Evolutionary conservation across 2,113 vertebrate species (phyloP).

Genomic region (Saccopteryx leptura): DNA sequence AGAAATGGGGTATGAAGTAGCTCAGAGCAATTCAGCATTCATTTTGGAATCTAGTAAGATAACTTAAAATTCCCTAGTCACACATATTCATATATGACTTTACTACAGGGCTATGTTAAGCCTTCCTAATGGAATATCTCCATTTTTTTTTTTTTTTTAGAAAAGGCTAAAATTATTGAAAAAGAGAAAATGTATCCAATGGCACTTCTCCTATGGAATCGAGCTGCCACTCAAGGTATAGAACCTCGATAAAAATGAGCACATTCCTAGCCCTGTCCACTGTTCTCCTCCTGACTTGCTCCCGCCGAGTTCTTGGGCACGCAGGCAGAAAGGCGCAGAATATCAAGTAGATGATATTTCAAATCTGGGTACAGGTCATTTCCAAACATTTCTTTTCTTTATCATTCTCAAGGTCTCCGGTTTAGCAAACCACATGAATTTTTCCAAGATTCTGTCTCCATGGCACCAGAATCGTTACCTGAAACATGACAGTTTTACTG

Average conservation of each 20-base stretch:
- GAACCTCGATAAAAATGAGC: conserved; percentile 65
- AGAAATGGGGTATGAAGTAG: conserved; percentile 88
- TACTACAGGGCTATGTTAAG: conserved; percentile 48
- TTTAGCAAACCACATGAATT: conserved; percentile 28
- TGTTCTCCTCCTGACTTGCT: conserved; percentile 31
- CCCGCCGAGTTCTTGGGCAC: not conserved
- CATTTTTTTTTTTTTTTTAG: conserved; percentile 64
- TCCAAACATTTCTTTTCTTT: conserved; percentile 44
- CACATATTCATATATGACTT: conserved; percentile 51
- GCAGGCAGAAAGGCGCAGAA: not conserved
- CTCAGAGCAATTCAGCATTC: conserved; percentile 87
- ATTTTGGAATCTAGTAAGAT: conserved; percentile 88
- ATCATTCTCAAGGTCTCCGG: conserved; percentile 23
- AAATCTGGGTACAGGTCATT: conserved; percentile 32
- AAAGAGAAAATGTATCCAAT: conserved; percentile 84
- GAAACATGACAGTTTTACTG: conserved; percentile 64
- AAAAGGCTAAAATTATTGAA: conserved; percentile 82
- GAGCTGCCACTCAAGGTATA: conserved; percentile 86
- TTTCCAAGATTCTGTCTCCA: conserved; percentile 56
- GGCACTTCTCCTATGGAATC: conserved; percentile 86
- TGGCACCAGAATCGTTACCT: conserved; percentile 48
- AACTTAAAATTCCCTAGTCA: conserved; percentile 71
- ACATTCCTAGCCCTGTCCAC: not conserved
- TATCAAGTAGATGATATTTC: conserved; percentile 8
- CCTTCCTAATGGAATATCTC: conserved; percentile 64